These are phyloP conservation scores for Oxystoma pomonae DNA, from an alignment of 2,888 invertebrate species.

Conservation along the genomic window DNA sequence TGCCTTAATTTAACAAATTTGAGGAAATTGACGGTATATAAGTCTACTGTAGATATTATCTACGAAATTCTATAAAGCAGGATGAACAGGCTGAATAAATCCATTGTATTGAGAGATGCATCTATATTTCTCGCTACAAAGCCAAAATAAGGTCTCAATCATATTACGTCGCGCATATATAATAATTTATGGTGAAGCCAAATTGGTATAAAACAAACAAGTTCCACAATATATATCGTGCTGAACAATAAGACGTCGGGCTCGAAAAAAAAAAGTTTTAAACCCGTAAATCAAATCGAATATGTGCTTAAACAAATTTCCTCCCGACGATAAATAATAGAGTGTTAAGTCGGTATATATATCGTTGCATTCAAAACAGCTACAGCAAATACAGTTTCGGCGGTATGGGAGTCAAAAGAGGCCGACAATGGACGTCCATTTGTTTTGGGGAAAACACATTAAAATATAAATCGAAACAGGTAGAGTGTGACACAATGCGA, in stretches of 20 bases:
- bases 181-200: conserved; percentile 23
- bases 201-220: conserved; percentile 28
- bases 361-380: conserved; percentile 45
- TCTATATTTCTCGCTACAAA: no score
- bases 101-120: no score
- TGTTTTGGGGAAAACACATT: conserved; percentile 49
- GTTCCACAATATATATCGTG: conserved; percentile 26
- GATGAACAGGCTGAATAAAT: no score
- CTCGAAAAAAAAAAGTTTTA: conserved; percentile 32
- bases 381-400: conserved; percentile 45
- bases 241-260: conserved; percentile 24
- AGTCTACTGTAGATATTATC: no score
- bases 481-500: conserved; percentile 46
- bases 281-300: conserved; percentile 34
- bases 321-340: conserved; percentile 41
- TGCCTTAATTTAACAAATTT: no score
- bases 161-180: conserved; percentile 16
- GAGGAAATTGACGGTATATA: no score
- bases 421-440: conserved; percentile 47
- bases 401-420: conserved; percentile 42
- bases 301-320: conserved; percentile 36
- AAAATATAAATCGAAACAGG: conserved; percentile 49
- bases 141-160: conserved; percentile 26
- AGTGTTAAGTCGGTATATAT: conserved; percentile 42
- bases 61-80: no score